phyloP scores from a whole-genome alignment of 2,797 vertebrate species.

The Epinephelus malabaricus region DNA sequence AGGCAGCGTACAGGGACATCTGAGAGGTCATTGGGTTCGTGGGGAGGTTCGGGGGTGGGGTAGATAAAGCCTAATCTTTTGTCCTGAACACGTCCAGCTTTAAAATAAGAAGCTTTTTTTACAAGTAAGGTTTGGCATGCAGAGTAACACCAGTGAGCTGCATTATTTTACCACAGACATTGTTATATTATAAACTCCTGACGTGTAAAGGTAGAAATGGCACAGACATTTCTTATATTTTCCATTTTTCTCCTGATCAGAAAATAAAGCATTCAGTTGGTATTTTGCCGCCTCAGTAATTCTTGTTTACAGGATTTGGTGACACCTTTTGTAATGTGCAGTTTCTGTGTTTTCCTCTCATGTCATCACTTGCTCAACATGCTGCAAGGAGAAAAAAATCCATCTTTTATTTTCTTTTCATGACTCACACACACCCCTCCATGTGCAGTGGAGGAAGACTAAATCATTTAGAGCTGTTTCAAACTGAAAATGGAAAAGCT shows the following conservation, averaged over 20 bases:
- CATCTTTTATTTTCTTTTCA: no score
- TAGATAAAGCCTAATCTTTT: slow-evolving; percentile 10
- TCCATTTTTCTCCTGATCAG: no score
- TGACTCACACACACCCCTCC: neutral
- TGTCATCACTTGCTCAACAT: no score
- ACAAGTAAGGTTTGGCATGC: neutral
- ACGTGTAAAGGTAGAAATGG: no score
- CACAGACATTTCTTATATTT: no score
- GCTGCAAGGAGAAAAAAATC: no score
- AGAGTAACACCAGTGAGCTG: neutral
- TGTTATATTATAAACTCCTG: neutral
- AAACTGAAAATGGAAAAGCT: neutral
- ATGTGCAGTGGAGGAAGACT: neutral
- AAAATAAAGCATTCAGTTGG: no score
- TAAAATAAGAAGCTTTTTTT: slow-evolving; percentile 36
- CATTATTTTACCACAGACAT: neutral
- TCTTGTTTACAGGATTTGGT: neutral
- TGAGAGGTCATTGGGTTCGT: slow-evolving; percentile 12
- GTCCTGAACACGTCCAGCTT: slow-evolving; percentile 13
- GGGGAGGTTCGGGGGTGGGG: neutral
- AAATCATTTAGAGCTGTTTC: neutral
- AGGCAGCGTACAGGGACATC: neutral
- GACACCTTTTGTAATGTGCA: neutral
- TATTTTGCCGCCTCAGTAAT: neutral
- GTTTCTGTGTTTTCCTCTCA: neutral